phyloP scores from a whole-genome alignment of 2,113 vertebrate species.

The Takifugu flavidus region DNA sequence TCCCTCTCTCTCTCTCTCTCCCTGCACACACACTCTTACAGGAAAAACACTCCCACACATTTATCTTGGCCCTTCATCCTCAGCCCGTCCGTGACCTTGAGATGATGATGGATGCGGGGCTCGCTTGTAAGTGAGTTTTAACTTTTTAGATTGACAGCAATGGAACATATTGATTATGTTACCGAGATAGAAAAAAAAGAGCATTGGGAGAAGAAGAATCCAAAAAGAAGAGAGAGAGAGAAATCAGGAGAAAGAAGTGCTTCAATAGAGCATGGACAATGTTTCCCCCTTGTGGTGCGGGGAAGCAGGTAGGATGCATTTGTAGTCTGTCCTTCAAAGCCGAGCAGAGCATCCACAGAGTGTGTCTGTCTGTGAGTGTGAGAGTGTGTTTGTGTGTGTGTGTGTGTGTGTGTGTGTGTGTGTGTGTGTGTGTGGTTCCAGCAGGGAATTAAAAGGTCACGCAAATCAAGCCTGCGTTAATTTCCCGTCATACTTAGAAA shows the following conservation, averaged over 20 bases:
- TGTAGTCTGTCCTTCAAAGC: conserved; percentile 40
- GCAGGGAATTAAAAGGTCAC: conserved; percentile 37
- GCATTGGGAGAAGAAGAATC: not conserved
- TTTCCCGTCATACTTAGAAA: no score
- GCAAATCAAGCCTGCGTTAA: conserved; percentile 54
- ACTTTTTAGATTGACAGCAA: conserved; percentile 62
- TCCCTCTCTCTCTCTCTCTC: conserved; percentile 4
- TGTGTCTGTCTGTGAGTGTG: conserved; percentile 34
- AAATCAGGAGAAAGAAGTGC: conserved; percentile 2
- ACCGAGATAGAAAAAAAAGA: conserved; percentile 13
- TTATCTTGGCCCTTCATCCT: conserved; percentile 58
- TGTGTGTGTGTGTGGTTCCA: conserved; percentile 34
- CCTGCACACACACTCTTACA: conserved; percentile 38
- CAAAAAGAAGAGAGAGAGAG: conserved; percentile 32
- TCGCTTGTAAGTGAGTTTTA: conserved; percentile 68
- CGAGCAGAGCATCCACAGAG: conserved; percentile 31
- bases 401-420: conserved; percentile 35
- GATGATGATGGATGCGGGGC: conserved; percentile 65
- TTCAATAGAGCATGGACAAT: conserved; percentile 54
- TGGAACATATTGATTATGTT: conserved; percentile 61
- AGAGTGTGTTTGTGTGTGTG: conserved; percentile 39
- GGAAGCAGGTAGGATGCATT: conserved; percentile 56
- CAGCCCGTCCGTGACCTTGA: conserved; percentile 65
- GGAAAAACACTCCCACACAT: conserved; percentile 47
- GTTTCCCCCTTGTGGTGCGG: conserved; percentile 73